These are phyloP conservation scores for Pedicia rivosa DNA, from an alignment of 2,888 invertebrate species.

Conservation along the genomic window DNA sequence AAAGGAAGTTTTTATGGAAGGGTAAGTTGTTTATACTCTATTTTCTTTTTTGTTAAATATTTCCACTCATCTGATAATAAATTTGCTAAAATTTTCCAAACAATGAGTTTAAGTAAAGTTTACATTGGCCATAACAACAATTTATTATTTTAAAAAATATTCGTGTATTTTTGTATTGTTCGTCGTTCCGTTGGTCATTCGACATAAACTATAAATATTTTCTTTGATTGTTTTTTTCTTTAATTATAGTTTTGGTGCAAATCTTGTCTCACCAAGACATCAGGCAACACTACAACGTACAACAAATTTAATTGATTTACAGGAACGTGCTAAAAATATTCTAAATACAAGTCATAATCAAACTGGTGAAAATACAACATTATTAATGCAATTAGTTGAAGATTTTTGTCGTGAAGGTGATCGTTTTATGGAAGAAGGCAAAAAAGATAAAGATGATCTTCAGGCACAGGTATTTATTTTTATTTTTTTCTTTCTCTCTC, in stretches of 20 bases:
- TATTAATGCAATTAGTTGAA: slow-evolving; percentile 40
- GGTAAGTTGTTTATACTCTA: slow-evolving; percentile 28
- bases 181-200: too few species aligned
- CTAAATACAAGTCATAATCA: slow-evolving; percentile 22
- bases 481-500: slow-evolving; percentile 6
- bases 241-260: slow-evolving; percentile 8
- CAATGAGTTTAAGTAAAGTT: too few species aligned
- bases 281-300: slow-evolving; percentile 18
- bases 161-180: too few species aligned
- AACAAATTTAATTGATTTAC: slow-evolving; percentile 24
- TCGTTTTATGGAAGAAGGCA: slow-evolving; percentile 44
- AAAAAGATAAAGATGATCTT: slow-evolving; percentile 52
- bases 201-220: too few species aligned
- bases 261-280: slow-evolving; percentile 17
- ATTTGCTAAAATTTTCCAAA: too few species aligned
- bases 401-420: slow-evolving; percentile 41
- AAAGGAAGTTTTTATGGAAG: slow-evolving; percentile 37
- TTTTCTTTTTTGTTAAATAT: slow-evolving; percentile 1
- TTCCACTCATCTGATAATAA: slow-evolving; percentile 1
- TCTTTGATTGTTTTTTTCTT: slow-evolving; percentile 1
- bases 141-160: too few species aligned
- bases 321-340: slow-evolving; percentile 26
- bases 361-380: slow-evolving; percentile 22
- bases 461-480: slow-evolving; percentile 47
- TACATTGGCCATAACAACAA: too few species aligned